Evolutionary conservation across 2,888 invertebrate genomes (phyloP), one percentile per base, ranked within the genome.

Genomic region (Hyposoter didymator): DNA sequence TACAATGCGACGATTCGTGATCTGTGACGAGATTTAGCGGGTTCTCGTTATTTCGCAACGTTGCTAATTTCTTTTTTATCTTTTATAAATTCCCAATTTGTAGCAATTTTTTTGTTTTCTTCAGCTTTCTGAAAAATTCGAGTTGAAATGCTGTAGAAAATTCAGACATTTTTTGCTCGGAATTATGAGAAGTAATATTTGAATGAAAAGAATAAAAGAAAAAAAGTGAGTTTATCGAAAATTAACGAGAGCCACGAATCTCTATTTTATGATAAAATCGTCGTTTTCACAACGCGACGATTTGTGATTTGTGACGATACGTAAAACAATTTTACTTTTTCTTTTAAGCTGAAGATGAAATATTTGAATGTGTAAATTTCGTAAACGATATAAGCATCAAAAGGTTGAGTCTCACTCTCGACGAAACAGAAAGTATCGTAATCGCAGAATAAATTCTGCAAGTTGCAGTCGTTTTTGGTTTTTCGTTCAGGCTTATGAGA

Each of bases 401-500:
- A 70, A 78, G 62, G 43, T 14, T 28, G 10, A 79, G 59, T 82
- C 79, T 83, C 76, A 83, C 80, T 83, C 79, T 70, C 19, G 49
- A 43, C 69, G 59, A 74, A 80, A 76, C 67, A 85, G 49, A 45
- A 43, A 66, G 45, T 19, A 49, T 45, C 28, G 59, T 69, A 59
- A 64, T 49, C 52, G 55, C 45, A 64, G 79, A 70, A 28, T 12
- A 49, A 39, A 43, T 12, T 59, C 3, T 59, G 59, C 28, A 6
- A 4, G 14, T 55, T 22, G 55, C 55, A 55, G 55, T 66, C 35
- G 10, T 72, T 47, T 35, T 66, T 17, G 52, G 70, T 19, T 52
- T 70, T 47, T 78, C 66, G 22, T 78, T 62, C 19, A 49, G 19
- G 66, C 67, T 52, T 43, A 19, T 43, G 52, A 55, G 55, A 55